A percentile compares a stretch with the other conserved stretches of the same genome.
These are phyloP conservation scores for Dynastes tityus DNA, from an alignment of 2,888 invertebrate species.

Conservation along the genomic window DNA sequence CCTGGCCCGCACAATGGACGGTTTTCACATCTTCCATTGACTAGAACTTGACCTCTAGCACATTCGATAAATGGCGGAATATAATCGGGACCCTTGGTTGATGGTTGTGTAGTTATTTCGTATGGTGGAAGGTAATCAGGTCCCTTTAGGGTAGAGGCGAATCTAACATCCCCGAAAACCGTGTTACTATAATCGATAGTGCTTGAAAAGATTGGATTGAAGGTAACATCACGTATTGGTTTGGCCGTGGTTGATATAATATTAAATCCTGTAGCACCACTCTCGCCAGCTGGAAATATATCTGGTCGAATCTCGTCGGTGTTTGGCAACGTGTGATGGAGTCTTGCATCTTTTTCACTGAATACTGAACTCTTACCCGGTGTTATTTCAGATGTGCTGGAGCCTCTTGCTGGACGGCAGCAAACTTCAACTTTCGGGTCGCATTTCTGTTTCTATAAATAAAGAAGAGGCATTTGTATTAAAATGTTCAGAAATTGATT, in stretches of 20 bases:
- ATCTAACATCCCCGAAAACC: constrained; percentile 64
- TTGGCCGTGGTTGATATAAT: constrained; percentile 62
- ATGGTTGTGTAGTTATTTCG: constrained; percentile 55
- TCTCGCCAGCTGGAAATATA: constrained; percentile 63
- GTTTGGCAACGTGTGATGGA: constrained; percentile 61
- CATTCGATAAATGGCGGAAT: constrained; percentile 44
- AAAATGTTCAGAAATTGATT: no score
- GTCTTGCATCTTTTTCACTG: constrained; percentile 62
- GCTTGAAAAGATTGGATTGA: constrained; percentile 60
- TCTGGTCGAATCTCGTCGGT: constrained; percentile 58
- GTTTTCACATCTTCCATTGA: constrained; percentile 46
- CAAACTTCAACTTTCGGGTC: constrained; percentile 68
- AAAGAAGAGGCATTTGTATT: constrained; percentile 33
- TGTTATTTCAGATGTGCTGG: constrained; percentile 51
- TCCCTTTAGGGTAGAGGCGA: constrained; percentile 65
- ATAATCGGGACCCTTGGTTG: constrained; percentile 45
- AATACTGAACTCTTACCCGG: constrained; percentile 63
- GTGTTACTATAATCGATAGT: constrained; percentile 66
- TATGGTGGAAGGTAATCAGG: constrained; percentile 68
- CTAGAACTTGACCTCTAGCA: constrained; percentile 16
- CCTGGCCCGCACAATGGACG: constrained; percentile 24
- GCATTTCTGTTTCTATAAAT: constrained; percentile 68
- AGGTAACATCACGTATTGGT: constrained; percentile 63
- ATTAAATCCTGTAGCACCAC: constrained; percentile 59
- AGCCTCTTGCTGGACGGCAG: constrained; percentile 63